Base-by-base conservation (phyloP, 1,140 invertebrate species). In the Conus betulinus region DNA sequence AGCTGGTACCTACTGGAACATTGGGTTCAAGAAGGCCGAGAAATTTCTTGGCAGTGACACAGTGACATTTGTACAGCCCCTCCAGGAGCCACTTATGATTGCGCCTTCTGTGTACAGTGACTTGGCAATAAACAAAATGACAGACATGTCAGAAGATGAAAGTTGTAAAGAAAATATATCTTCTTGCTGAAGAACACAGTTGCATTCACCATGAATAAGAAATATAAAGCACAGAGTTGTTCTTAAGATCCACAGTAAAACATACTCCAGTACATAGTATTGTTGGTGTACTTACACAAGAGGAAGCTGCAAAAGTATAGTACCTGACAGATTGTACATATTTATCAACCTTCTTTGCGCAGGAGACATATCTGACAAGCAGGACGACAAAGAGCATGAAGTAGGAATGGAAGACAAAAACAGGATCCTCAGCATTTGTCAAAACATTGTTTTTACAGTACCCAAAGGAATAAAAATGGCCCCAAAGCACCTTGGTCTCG, bases 291-390 rank as follows among this genome's bases (percentile, higher is more conserved):
- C 10, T 39, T 27, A 15, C 5, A 5, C 17, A 27, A 51, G 76
- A 39, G 17, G 23, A 78, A 5, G 25, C 76, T 78, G 76, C 27
- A 17, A 27, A 39, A 5, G 27, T 78, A 17, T 78, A 78, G 25
- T 78, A 10, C 76, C 15, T 39, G 76, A 39, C 23, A 78, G 76
- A 7, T 78, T 78, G 76, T 78, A 78, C 76, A 78, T 78, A 17
- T 20, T 78, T 15, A 51, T 78, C 25, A 78, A 78, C 17, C 76
- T 78, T 78, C 76, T 78, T n/a, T n/a, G n/a, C n/a, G n/a, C n/a
- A n/a, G n/a, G n/a, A n/a, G n/a, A n/a, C n/a, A n/a, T n/a, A n/a
- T n/a, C n/a, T n/a, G n/a, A n/a, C n/a, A n/a, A n/a, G n/a, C n/a
- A n/a, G n/a, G n/a, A n/a, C n/a, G n/a, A n/a, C n/a, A n/a, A n/a